phyloP scores from a whole-genome alignment of 1,140 invertebrate species.

The Zaprionus ornatus region DNA sequence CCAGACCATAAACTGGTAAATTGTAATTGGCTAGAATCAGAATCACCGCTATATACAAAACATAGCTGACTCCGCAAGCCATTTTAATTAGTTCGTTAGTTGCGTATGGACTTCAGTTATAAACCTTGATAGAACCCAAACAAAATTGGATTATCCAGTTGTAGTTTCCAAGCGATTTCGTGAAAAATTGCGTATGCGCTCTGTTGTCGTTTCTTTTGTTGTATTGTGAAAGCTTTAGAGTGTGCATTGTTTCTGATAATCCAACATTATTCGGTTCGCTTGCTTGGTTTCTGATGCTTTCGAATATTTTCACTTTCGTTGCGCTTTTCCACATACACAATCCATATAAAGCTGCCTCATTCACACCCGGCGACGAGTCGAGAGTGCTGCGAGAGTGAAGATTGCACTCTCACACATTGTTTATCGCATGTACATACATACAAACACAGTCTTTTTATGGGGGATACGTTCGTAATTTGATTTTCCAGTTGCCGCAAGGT shows the following conservation, averaged over 20 bases:
- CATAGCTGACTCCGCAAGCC: not conserved
- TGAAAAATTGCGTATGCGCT: not conserved
- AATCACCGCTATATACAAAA: not conserved
- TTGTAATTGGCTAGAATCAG: not conserved
- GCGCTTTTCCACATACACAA: not conserved
- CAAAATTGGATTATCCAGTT: not conserved
- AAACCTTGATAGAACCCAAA: not conserved
- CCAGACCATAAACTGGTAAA: constrained; percentile 83
- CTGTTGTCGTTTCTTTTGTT: not conserved
- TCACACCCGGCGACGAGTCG: not conserved
- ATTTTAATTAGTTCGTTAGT: constrained; percentile 1
- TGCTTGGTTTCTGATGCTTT: not conserved
- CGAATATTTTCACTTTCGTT: not conserved
- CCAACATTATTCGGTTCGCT: not conserved
- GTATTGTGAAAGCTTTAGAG: not conserved
- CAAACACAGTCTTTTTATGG: not conserved
- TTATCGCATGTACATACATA: constrained; percentile 1
- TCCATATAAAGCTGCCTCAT: not conserved
- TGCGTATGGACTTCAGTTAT: not conserved
- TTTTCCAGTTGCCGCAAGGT: constrained; percentile 6
- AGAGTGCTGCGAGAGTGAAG: not conserved
- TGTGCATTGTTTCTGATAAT: not conserved
- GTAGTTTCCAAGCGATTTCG: not conserved
- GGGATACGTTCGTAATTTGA: constrained; percentile 3
- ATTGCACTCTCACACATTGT: not conserved